Conservation (phyloP, 2,113 vertebrate species). For the Spea multiplicata region DNA sequence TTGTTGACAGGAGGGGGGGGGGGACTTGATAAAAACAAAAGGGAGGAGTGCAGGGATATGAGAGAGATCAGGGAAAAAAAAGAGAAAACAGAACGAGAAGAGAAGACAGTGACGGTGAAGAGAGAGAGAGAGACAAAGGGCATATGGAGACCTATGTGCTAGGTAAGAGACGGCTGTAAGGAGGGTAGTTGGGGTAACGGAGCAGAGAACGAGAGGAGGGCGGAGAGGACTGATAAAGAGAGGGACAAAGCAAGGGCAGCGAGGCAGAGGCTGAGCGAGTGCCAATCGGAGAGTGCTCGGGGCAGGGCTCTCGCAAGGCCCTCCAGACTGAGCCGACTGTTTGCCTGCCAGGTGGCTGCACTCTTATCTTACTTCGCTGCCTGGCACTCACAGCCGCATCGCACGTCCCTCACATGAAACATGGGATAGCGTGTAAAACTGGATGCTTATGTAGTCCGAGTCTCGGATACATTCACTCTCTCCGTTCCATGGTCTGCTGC, state of each 20-base stretch:
- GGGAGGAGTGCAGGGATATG: neutral
- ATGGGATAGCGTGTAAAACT: neutral
- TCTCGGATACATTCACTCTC: too few relatives aligned
- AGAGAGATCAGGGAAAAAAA: slow-evolving; percentile 6
- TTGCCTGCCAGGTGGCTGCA: slow-evolving; percentile 23
- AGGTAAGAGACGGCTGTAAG: too few relatives aligned
- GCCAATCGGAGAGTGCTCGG: neutral
- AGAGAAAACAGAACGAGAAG: slow-evolving; percentile 23
- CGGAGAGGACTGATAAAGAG: neutral
- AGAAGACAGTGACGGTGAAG: slow-evolving; percentile 5
- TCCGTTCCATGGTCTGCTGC: too few relatives aligned
- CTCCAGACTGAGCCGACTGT: slow-evolving; percentile 11
- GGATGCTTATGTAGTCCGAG: too few relatives aligned
- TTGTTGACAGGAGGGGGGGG: slow-evolving; percentile 13
- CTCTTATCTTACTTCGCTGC: slow-evolving; percentile 14
- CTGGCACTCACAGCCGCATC: neutral
- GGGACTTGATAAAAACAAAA: slow-evolving; percentile 14
- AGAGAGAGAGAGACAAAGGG: neutral
- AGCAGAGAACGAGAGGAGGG: neutral
- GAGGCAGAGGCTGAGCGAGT: slow-evolving; percentile 26
- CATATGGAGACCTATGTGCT: neutral
- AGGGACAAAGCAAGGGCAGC: slow-evolving; percentile 10
- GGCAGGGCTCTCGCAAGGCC: neutral
- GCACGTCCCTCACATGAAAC: slow-evolving; percentile 6
- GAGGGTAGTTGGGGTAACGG: too few relatives aligned